Evolutionary conservation across 92 coral and sea anemone species (phyloP).

Genomic region (Virgularia gustaviana): DNA sequence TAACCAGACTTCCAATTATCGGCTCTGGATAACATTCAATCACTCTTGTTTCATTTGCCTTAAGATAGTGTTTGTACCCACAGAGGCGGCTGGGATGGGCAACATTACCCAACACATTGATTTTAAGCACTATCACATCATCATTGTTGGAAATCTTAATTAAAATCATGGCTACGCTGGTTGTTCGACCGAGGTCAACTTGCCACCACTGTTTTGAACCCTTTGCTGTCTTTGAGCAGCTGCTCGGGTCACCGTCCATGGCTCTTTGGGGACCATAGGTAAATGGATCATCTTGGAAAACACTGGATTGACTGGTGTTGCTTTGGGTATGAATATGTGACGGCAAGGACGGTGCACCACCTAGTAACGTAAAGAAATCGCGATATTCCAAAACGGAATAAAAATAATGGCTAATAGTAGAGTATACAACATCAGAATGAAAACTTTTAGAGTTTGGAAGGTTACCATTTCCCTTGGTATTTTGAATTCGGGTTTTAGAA

Average conservation of each 20-base stretch:
- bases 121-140: neutral
- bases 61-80: neutral
- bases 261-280: neutral
- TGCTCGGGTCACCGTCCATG: slow-evolving; percentile 6
- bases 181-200: slow-evolving; percentile 4
- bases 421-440: too few relatives aligned
- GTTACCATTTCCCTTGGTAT: too few relatives aligned
- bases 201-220: slow-evolving; percentile 2
- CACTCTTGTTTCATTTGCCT: slow-evolving; percentile 1
- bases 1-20: neutral
- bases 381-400: too few relatives aligned
- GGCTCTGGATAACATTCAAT: slow-evolving; percentile 5
- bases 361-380: too few relatives aligned
- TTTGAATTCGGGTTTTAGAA: too few relatives aligned
- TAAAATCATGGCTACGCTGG: neutral
- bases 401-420: too few relatives aligned
- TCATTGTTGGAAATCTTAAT: neutral
- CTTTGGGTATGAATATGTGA: too few relatives aligned
- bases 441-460: too few relatives aligned
- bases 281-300: too few relatives aligned
- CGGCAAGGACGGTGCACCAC: too few relatives aligned
- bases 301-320: too few relatives aligned
- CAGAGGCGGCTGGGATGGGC: neutral
- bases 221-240: neutral
- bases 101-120: neutral